phyloP scores from a whole-genome alignment of 2,888 invertebrate genomes.

The Gandaritis pyraliata region DNA sequence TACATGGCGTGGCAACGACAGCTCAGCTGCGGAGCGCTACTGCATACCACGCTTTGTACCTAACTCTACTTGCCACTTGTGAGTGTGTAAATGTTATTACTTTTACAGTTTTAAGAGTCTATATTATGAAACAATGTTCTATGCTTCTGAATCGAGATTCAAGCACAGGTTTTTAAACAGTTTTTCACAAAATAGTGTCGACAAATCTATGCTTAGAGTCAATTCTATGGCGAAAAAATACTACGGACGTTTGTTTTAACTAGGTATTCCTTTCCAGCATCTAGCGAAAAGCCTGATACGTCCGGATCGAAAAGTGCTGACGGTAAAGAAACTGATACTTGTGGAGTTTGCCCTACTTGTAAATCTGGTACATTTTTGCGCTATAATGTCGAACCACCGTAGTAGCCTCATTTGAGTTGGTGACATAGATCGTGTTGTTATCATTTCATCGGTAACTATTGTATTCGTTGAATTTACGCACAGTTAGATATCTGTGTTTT shows the following conservation, averaged over 20 bases:
- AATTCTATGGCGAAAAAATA: too few relatives aligned
- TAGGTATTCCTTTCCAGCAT: slow-evolving; percentile 34
- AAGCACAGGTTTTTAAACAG: too few relatives aligned
- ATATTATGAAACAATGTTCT: too few relatives aligned
- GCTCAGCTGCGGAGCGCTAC: too few relatives aligned
- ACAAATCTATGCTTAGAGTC: too few relatives aligned
- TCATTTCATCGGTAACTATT: not conserved
- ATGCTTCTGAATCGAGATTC: too few relatives aligned
- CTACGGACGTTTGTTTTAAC: slow-evolving; percentile 4
- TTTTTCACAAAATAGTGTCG: too few relatives aligned
- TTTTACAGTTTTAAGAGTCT: too few relatives aligned
- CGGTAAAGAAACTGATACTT: slow-evolving; percentile 37
- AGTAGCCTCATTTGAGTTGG: slow-evolving; percentile 22
- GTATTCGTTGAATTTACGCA: not conserved
- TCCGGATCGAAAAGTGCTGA: slow-evolving; percentile 20
- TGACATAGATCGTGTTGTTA: slow-evolving; percentile 8
- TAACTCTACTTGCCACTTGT: too few relatives aligned
- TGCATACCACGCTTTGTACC: too few relatives aligned
- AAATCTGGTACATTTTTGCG: slow-evolving; percentile 42
- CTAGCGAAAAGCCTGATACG: slow-evolving; percentile 3
- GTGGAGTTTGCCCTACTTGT: slow-evolving; percentile 50
- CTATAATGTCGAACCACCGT: slow-evolving; percentile 10
- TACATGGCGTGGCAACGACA: too few relatives aligned
- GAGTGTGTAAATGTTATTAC: too few relatives aligned
- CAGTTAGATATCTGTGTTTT: not conserved